These are phyloP conservation scores for Brachyhypopomus occidentalis DNA, from an alignment of 2,113 vertebrate genomes.

Conservation along the genomic window DNA sequence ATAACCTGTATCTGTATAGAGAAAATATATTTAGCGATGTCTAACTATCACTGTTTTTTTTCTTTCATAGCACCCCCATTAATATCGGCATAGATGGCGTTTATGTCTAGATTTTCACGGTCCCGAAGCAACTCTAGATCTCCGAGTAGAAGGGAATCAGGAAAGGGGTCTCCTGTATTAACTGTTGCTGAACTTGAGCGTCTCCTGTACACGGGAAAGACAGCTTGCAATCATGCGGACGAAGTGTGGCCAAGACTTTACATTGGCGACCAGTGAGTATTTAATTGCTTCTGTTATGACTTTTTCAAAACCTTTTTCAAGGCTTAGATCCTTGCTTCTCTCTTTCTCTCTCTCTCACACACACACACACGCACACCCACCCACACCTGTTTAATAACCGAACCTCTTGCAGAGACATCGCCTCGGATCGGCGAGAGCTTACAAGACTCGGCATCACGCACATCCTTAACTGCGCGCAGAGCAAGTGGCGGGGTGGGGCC, in stretches of 20 bases:
- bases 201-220: conserved; percentile 90
- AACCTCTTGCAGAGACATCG: conserved; percentile 82
- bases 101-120: conserved; percentile 90
- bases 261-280: conserved; percentile 92
- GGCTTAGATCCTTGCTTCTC: too few relatives aligned
- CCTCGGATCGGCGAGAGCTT: conserved; percentile 86
- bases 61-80: conserved; percentile 9
- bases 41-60: not conserved
- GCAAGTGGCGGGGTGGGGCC: conserved; percentile 85
- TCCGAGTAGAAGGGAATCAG: conserved; percentile 77
- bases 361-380: too few relatives aligned
- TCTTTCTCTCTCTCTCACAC: too few relatives aligned
- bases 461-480: conserved; percentile 91
- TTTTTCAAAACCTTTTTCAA: too few relatives aligned
- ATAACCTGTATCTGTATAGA: too few relatives aligned
- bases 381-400: not conserved
- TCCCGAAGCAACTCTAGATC: conserved; percentile 85
- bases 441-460: conserved; percentile 87
- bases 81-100: conserved; percentile 77
- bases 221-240: conserved; percentile 90
- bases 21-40: not conserved
- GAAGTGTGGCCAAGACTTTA: conserved; percentile 95
- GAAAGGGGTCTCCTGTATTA: conserved; percentile 75
- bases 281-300: not conserved
- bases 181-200: conserved; percentile 88